These are phyloP conservation scores for Autographa gamma DNA, from an alignment of 2,888 invertebrate genomes.

Conservation along the genomic window DNA sequence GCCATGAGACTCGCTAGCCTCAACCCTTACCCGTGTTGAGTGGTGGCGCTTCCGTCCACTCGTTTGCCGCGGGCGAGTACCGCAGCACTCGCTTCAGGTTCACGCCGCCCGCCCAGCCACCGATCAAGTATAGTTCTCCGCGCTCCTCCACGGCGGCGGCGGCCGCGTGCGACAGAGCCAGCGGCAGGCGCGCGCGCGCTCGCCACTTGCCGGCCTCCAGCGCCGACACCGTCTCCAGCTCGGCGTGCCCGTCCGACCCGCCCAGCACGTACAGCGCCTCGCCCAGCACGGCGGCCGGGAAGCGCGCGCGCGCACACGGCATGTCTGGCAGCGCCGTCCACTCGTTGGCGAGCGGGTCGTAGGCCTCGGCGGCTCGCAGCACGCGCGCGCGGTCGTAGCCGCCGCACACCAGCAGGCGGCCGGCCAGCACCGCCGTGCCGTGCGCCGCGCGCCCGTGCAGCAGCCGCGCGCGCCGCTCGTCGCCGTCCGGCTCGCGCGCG, in stretches of 20 bases:
- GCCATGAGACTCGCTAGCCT: neutral
- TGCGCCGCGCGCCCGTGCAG: slow-evolving; percentile 91
- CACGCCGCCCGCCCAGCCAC: slow-evolving; percentile 92
- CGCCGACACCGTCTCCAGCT: slow-evolving; percentile 90
- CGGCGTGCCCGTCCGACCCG: slow-evolving; percentile 95
- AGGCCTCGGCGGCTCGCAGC: slow-evolving; percentile 92
- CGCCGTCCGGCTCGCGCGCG: slow-evolving; percentile 90
- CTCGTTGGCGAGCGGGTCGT: slow-evolving; percentile 91
- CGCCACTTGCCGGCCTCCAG: slow-evolving; percentile 53
- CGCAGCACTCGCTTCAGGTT: slow-evolving; percentile 92
- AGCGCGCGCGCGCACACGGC: slow-evolving; percentile 93
- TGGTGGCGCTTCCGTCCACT: slow-evolving; percentile 92
- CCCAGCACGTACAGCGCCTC: slow-evolving; percentile 93
- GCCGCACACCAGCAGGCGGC: slow-evolving; percentile 94
- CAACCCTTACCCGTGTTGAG: slow-evolving; percentile 88
- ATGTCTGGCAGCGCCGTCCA: slow-evolving; percentile 92
- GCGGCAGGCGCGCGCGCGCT: slow-evolving; percentile 71
- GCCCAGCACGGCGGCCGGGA: slow-evolving; percentile 91
- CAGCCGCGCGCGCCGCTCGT: slow-evolving; percentile 84
- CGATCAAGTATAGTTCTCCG: slow-evolving; percentile 75
- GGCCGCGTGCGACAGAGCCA: slow-evolving; percentile 91
- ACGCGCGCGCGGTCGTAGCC: slow-evolving; percentile 95
- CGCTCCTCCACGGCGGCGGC: slow-evolving; percentile 92
- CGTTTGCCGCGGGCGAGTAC: slow-evolving; percentile 89
- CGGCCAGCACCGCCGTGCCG: slow-evolving; percentile 92